A percentile compares a stretch with the other conserved stretches of the same genome.
phyloP scores from a whole-genome alignment of 2,888 invertebrate genomes.

The Stramonita haemastoma region DNA sequence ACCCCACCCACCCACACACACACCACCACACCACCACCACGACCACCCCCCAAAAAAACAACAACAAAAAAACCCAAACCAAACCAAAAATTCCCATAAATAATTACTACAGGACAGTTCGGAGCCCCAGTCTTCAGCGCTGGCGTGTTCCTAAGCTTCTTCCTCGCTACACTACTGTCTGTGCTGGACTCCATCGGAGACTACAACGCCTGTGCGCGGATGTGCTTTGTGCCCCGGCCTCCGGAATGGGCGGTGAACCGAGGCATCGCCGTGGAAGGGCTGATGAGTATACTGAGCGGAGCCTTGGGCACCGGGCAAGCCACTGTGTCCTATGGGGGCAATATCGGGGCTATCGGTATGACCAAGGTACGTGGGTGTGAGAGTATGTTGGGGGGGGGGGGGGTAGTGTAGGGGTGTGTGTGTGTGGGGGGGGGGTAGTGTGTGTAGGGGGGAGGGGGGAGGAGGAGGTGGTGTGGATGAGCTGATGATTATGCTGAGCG shows the following conservation, averaged over 20 bases:
- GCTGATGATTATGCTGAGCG: no score
- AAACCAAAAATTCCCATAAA: no score
- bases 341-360: constrained; percentile 92
- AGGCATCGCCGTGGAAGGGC: constrained; percentile 84
- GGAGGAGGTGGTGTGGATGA: no score
- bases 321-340: constrained; percentile 92
- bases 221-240: constrained; percentile 86
- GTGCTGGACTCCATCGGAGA: constrained; percentile 83
- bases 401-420: no score
- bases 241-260: constrained; percentile 92
- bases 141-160: constrained; percentile 65
- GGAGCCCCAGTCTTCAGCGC: constrained; percentile 62
- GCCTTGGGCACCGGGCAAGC: constrained; percentile 91
- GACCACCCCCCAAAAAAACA: no score
- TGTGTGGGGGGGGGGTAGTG: no score
- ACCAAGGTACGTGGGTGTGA: constrained; percentile 85
- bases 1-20: no score
- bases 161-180: constrained; percentile 67
- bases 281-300: constrained; percentile 89
- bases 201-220: constrained; percentile 88
- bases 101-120: constrained; percentile 61
- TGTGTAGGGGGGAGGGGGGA: no score
- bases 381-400: no score
- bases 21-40: no score
- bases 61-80: no score